These are phyloP conservation scores for Urocynchramus pylzowi DNA, from an alignment of 2,113 vertebrate genomes.

Conservation along the genomic window DNA sequence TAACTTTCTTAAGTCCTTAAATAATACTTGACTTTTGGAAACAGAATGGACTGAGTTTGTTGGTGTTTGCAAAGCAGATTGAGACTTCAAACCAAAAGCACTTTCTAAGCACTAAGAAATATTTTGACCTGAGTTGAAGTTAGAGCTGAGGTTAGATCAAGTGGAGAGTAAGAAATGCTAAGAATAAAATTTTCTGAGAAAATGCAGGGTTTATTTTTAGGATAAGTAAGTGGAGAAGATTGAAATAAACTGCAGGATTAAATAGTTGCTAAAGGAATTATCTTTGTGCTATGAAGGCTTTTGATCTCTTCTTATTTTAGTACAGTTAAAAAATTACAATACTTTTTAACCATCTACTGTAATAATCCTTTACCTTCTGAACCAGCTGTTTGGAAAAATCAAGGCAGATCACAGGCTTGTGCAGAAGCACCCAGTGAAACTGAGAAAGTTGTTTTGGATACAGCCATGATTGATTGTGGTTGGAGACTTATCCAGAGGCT, in stretches of 20 bases:
- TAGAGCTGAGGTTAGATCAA: neutral
- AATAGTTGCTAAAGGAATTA: neutral
- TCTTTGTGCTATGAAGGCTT: neutral
- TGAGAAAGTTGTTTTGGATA: neutral
- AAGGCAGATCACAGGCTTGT: neutral
- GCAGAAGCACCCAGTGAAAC: neutral
- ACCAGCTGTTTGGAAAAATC: neutral
- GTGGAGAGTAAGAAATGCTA: neutral
- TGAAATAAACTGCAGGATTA: neutral
- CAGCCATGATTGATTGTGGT: neutral
- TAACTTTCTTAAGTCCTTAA: neutral
- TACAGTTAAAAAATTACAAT: neutral
- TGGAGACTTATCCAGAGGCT: neutral
- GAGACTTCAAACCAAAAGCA: neutral
- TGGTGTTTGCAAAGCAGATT: neutral
- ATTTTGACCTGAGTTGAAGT: neutral
- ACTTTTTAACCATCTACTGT: neutral
- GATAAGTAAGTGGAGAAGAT: neutral
- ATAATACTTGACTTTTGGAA: neutral
- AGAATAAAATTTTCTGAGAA: neutral
- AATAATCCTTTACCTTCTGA: neutral
- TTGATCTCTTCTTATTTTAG: neutral
- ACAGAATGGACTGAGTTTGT: neutral
- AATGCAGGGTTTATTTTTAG: neutral
- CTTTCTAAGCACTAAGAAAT: neutral